Base-by-base conservation (phyloP, 1,140 invertebrate genomes). In the Dendrolimus kikuchii region DNA sequence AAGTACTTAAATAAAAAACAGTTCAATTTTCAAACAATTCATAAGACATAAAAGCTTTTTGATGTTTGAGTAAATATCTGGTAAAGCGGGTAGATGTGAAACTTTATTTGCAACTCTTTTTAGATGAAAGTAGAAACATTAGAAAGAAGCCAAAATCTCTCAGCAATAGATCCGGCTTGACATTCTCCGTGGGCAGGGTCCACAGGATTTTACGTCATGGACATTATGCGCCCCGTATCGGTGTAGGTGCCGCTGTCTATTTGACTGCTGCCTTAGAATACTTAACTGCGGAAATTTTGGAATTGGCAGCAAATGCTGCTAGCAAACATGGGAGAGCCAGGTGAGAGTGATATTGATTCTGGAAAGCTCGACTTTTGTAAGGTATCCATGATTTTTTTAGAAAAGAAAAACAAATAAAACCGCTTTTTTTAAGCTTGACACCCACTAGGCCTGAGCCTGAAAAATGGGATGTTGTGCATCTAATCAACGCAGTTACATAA, bases 201-300 rank as follows among this genome's bases (percentile, higher is more conserved):
- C 92, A 93, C 68, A 90, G 91, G 59, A 82, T 92, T 38, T 75
- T 94, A 4, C 82, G 90, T 8, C 91, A 92, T 61, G 91, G 91
- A 8, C 88, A 92, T 64, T 92, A 91, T 66, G 90, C 91, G 3
- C 87, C 91, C 61, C 84, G 92, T 9, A 83, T 93, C 4, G 91
- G 92, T 40, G 84, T 85, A 66, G 91, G 90, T 8, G 90, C 91
- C 7, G 88, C 91, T 2, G 91, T 93, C 1, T 93, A 92, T 68
- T 63, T 93, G 5, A 87, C 92, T 5, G 92, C 92, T 5, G 88
- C 89, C 0, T 67, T 90, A 57, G 89, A 90, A 62, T 90, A 90
- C 67, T 66, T 90, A 10, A 71, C 90, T 60, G 92, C 93, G 76
- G 94, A 90, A 81, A 84, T 90, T 49, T 71, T 91, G 47, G 81